These are phyloP conservation scores for Phyto melanocephala DNA, from an alignment of 2,888 invertebrate genomes.

Conservation along the genomic window DNA sequence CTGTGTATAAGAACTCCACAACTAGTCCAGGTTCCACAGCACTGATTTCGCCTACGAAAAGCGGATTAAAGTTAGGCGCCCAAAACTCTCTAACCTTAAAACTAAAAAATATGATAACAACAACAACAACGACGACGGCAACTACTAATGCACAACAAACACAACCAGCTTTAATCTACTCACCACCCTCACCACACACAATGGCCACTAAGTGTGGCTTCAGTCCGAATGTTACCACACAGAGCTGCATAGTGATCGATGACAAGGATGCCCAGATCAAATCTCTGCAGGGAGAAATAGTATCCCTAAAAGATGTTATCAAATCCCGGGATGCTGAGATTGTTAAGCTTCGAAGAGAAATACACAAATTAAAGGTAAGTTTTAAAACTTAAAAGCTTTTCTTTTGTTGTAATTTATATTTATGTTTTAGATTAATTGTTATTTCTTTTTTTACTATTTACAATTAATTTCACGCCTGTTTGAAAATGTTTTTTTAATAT, in stretches of 20 bases:
- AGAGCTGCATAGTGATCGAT: conserved; percentile 65
- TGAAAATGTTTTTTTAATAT: conserved; percentile 64
- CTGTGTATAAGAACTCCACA: conserved; percentile 32
- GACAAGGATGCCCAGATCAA: conserved; percentile 77
- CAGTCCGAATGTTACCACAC: conserved; percentile 66
- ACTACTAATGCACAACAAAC: conserved; percentile 14
- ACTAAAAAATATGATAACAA: conserved; percentile 52
- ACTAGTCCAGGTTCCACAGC: conserved; percentile 21
- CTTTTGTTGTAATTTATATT: background rate
- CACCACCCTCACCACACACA: conserved; percentile 62
- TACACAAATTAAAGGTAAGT: conserved; percentile 85
- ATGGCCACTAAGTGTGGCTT: conserved; percentile 67
- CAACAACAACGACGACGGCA: background rate
- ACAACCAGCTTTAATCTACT: conserved; percentile 48
- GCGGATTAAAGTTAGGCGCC: background rate
- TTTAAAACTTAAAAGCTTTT: background rate
- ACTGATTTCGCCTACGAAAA: conserved; percentile 40
- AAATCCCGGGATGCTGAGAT: conserved; percentile 82
- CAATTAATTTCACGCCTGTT: conserved; percentile 8
- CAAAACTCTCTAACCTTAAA: conserved; percentile 38
- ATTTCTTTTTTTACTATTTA: background rate
- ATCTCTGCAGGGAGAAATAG: conserved; percentile 81
- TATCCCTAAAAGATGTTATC: conserved; percentile 80
- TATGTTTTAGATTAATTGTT: background rate
- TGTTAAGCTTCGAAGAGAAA: conserved; percentile 83